Evolutionary conservation across 2,797 vertebrate genomes (phyloP).

Genomic region (Typhlichthys eigenmanni): DNA sequence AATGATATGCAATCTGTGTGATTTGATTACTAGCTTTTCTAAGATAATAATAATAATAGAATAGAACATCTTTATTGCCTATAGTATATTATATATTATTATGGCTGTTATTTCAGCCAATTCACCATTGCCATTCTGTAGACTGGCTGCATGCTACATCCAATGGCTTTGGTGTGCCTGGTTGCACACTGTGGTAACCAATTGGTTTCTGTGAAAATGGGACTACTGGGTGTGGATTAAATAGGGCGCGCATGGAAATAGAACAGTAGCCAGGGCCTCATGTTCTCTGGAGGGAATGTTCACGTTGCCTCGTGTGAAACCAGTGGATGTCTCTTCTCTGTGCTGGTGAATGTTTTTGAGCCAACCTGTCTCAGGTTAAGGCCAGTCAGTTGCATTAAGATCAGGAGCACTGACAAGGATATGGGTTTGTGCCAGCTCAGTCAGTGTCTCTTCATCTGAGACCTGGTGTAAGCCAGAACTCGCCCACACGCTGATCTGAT

Average conservation of each 20-base stretch:
- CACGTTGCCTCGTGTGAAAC: slow-evolving; percentile 49
- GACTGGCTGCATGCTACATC: slow-evolving; percentile 19
- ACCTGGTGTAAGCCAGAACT: slow-evolving; percentile 75
- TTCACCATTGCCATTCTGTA: slow-evolving; percentile 5
- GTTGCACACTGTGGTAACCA: slow-evolving; percentile 40
- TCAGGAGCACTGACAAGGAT: slow-evolving; percentile 77
- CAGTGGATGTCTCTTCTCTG: slow-evolving; percentile 46
- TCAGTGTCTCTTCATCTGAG: slow-evolving; percentile 72
- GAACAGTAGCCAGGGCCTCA: slow-evolving; percentile 45
- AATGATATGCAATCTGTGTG: slow-evolving; percentile 13
- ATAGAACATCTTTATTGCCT: too few relatives aligned
- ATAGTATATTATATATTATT: too few relatives aligned
- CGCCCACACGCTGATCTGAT: slow-evolving; percentile 59
- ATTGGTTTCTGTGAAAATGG: slow-evolving; percentile 56
- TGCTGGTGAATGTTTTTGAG: slow-evolving; percentile 60
- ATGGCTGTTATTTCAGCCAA: too few relatives aligned
- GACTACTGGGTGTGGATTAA: slow-evolving; percentile 64
- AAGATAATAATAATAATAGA: slow-evolving; percentile 8
- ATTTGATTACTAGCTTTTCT: slow-evolving; percentile 7
- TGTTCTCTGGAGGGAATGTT: slow-evolving; percentile 48
- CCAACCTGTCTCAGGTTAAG: slow-evolving; percentile 67
- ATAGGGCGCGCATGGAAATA: slow-evolving; percentile 71
- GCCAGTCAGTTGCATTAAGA: slow-evolving; percentile 78
- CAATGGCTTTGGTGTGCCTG: slow-evolving; percentile 15
- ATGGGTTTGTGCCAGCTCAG: slow-evolving; percentile 80